Evolutionary conservation across 2,797 vertebrate genomes (phyloP).

Genomic region (Helarctos malayanus): DNA sequence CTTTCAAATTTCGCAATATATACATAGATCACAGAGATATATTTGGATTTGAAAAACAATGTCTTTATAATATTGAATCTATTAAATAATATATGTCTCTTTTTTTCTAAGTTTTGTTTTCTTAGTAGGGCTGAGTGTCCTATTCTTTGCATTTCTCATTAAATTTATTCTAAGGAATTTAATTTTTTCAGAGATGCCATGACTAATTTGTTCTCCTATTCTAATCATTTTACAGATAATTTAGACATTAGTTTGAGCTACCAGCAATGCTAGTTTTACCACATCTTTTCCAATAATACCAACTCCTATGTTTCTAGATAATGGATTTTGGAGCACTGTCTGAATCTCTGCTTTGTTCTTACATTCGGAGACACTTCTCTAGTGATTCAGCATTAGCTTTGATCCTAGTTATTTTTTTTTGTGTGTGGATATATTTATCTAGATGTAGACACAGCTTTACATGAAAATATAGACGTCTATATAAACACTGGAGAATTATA

Average conservation of each 20-base stretch:
- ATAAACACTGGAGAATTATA: neutral
- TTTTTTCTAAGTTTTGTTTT: slow-evolving; percentile 7
- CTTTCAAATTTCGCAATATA: neutral
- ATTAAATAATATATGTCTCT: neutral
- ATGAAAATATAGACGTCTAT: neutral
- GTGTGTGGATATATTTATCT: neutral
- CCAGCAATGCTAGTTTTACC: neutral
- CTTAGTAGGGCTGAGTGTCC: neutral
- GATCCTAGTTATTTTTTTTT: neutral
- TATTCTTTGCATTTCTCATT: neutral
- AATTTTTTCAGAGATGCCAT: neutral
- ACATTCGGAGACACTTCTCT: neutral
- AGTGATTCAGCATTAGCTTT: neutral
- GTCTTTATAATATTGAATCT: neutral
- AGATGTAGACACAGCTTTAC: neutral
- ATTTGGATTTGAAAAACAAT: neutral
- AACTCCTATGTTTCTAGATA: neutral
- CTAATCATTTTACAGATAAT: neutral
- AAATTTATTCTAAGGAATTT: slow-evolving; percentile 29
- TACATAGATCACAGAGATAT: neutral
- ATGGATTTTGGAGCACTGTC: slow-evolving; percentile 15
- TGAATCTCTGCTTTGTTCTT: neutral
- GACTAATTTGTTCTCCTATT: slow-evolving; percentile 5
- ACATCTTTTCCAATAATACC: neutral
- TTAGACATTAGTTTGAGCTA: neutral